These are phyloP conservation scores for Tenthredo mesomela DNA, from an alignment of 2,888 invertebrate genomes.

Conservation along the genomic window DNA sequence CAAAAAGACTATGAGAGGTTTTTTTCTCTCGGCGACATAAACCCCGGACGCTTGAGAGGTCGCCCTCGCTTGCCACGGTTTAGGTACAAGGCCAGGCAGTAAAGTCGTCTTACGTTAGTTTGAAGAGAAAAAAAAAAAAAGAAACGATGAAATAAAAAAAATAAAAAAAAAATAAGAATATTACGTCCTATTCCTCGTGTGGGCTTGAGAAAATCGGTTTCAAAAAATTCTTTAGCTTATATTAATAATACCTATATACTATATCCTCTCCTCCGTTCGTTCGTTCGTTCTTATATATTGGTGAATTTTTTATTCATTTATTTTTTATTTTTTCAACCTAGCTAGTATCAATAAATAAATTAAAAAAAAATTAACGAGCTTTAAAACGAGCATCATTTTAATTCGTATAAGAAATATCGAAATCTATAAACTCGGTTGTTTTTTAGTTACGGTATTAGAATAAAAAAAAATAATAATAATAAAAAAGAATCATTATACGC, in stretches of 20 bases:
- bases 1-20: constrained; percentile 66
- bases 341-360: neutral
- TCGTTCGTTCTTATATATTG: too few species aligned
- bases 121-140: constrained; percentile 56
- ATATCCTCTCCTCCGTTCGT: too few species aligned
- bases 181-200: neutral
- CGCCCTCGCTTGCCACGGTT: constrained; percentile 42
- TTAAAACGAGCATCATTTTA: neutral
- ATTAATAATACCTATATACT: neutral
- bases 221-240: neutral
- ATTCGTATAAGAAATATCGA: neutral
- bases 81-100: constrained; percentile 55
- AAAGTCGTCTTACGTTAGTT: constrained; percentile 60
- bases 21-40: constrained; percentile 60
- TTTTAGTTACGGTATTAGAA: neutral
- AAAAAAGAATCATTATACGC: too few species aligned
- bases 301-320: too few species aligned
- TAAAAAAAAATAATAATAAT: too few species aligned
- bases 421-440: neutral
- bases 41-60: constrained; percentile 52
- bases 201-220: neutral
- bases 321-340: too few species aligned
- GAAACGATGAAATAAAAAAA: neutral
- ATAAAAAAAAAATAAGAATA: neutral
- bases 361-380: neutral